Evolutionary conservation across 2,888 invertebrate genomes (phyloP).

Genomic region (Amphipoea lucens): DNA sequence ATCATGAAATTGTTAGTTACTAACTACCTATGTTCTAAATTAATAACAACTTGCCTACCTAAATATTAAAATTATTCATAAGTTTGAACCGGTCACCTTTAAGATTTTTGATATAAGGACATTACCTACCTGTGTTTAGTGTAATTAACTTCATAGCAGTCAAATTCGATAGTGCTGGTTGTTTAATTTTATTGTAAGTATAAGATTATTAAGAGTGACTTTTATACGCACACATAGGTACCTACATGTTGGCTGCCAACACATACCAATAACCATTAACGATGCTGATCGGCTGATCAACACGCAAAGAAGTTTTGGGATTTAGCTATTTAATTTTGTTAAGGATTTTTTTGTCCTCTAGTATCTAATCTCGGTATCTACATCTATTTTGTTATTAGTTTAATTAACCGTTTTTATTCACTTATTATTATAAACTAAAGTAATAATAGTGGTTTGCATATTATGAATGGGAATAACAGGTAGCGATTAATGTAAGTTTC

Average conservation of each 20-base stretch:
- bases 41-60: not conserved
- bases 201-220: not conserved
- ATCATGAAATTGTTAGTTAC: not conserved
- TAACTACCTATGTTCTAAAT: not conserved
- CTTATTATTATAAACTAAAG: not conserved
- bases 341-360: not conserved
- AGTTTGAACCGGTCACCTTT: not conserved
- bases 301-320: not conserved
- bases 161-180: not conserved
- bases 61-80: not conserved
- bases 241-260: not conserved
- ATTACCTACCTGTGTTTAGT: not conserved
- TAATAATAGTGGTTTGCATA: not conserved
- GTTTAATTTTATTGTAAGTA: not conserved
- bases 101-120: not conserved
- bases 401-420: not conserved
- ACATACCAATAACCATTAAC: not conserved
- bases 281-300: not conserved
- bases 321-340: not conserved
- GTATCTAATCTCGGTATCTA: not conserved
- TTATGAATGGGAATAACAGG: constrained; percentile 1
- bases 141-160: not conserved
- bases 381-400: constrained; percentile 4
- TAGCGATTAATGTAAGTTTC: not conserved
- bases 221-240: not conserved